Evolutionary conservation across 2,888 invertebrate species (phyloP).

Genomic region (Entomobrya proxima): DNA sequence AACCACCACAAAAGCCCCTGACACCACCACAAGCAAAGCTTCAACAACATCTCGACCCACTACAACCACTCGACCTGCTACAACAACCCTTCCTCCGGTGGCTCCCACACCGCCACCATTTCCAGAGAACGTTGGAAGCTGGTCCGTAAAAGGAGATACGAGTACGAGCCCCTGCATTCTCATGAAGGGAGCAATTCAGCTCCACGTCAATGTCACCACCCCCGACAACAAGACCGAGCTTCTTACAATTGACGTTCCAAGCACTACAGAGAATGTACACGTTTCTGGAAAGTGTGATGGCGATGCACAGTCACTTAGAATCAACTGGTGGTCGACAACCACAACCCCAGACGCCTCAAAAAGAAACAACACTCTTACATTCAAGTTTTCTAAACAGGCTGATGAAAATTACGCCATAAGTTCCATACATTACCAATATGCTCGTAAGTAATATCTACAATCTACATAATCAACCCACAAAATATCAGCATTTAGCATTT

Average conservation of each 20-base stretch:
- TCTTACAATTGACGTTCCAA: not conserved
- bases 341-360: not conserved
- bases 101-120: not conserved
- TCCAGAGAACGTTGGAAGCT: conserved; percentile 45
- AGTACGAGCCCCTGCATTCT: conserved; percentile 2
- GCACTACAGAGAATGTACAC: not conserved
- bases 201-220: too few species aligned
- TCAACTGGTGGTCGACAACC: conserved; percentile 5
- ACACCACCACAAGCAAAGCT: not conserved
- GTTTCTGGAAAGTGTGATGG: not conserved
- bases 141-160: not conserved
- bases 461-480: not conserved
- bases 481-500: not conserved
- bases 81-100: not conserved
- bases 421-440: not conserved
- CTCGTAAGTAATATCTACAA: not conserved
- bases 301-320: not conserved
- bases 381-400: conserved; percentile 2
- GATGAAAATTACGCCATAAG: not conserved
- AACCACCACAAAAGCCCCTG: not conserved
- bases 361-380: not conserved
- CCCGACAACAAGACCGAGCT: not conserved
- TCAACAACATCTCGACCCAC: not conserved
- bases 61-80: not conserved
- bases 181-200: conserved; percentile 37